These are phyloP conservation scores for Ardeotis arabs DNA, from an alignment of 2,113 vertebrate genomes.

Conservation along the genomic window DNA sequence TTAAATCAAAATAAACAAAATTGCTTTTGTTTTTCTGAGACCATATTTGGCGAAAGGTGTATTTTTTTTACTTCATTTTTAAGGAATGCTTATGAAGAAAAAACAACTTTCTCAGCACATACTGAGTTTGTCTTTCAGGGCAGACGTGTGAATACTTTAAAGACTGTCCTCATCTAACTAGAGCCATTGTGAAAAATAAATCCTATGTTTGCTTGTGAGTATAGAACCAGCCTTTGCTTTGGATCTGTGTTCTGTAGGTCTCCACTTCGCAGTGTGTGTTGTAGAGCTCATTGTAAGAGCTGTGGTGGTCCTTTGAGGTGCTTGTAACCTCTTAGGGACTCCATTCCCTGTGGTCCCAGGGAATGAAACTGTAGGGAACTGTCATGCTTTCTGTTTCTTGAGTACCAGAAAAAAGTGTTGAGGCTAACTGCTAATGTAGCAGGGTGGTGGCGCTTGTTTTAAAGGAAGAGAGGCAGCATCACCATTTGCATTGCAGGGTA, in stretches of 20 bases:
- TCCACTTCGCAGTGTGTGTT: not conserved
- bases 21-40: not conserved
- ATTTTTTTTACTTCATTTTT: not conserved
- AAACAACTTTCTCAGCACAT: rapidly evolving
- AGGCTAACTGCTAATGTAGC: not conserved
- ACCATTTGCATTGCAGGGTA: not conserved
- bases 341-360: not conserved
- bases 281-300: not conserved
- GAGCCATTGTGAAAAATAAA: not conserved
- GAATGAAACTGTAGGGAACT: not conserved
- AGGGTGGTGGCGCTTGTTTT: not conserved
- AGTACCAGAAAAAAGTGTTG: not conserved
- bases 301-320: not conserved
- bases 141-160: not conserved
- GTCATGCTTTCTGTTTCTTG: not conserved
- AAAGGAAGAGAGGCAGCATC: not conserved
- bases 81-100: not conserved
- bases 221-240: not conserved
- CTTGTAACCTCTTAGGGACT: not conserved
- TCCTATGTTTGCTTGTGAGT: not conserved
- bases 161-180: not conserved
- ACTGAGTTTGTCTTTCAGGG: not conserved
- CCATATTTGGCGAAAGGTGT: rapidly evolving
- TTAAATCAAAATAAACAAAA: slow-evolving; percentile 15
- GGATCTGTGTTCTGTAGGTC: not conserved